Percentiles rank a stretch among this genome's conserved stretches.
Conservation (phyloP, 1,140 invertebrate genomes). For the Drosophila kanapiae region DNA sequence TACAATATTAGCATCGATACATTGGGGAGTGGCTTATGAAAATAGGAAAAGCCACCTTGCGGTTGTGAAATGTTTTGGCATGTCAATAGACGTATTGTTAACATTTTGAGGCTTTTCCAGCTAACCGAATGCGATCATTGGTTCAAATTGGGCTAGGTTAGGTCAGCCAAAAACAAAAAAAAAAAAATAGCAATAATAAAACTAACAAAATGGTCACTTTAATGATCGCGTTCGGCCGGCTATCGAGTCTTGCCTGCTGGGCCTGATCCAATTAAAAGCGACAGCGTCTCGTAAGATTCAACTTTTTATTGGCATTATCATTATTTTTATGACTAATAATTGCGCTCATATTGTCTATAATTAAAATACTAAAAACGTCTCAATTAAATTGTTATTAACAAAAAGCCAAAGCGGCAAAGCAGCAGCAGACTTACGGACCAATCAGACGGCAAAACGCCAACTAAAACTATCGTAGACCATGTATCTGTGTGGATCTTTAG, state of each 20-base stretch:
- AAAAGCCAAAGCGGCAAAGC: constrained; percentile 66
- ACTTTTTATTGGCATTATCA: constrained; percentile 76
- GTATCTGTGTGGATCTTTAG: constrained; percentile 16
- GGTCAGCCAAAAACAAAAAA: constrained; percentile 1
- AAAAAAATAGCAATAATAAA: background rate
- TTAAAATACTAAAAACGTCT: constrained; percentile 80
- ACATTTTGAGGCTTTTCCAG: constrained; percentile 33
- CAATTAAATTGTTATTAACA: constrained; percentile 81
- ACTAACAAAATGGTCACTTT: background rate
- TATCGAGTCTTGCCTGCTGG: background rate
- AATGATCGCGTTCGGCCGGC: background rate
- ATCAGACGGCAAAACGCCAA: constrained; percentile 47
- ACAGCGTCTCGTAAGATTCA: constrained; percentile 48
- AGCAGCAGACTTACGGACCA: constrained; percentile 47
- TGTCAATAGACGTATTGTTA: constrained; percentile 25
- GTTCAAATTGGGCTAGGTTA: constrained; percentile 37
- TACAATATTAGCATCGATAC: background rate
- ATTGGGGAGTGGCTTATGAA: constrained; percentile 1
- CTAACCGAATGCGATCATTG: constrained; percentile 46
- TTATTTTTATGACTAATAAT: constrained; percentile 82
- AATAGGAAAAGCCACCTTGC: constrained; percentile 29
- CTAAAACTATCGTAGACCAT: constrained; percentile 42
- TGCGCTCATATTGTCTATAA: constrained; percentile 79
- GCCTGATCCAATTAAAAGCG: constrained; percentile 67
- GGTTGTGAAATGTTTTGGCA: constrained; percentile 46